These are phyloP conservation scores for Drosophila tripunctata DNA, from an alignment of 2,888 invertebrate species.

Conservation along the genomic window DNA sequence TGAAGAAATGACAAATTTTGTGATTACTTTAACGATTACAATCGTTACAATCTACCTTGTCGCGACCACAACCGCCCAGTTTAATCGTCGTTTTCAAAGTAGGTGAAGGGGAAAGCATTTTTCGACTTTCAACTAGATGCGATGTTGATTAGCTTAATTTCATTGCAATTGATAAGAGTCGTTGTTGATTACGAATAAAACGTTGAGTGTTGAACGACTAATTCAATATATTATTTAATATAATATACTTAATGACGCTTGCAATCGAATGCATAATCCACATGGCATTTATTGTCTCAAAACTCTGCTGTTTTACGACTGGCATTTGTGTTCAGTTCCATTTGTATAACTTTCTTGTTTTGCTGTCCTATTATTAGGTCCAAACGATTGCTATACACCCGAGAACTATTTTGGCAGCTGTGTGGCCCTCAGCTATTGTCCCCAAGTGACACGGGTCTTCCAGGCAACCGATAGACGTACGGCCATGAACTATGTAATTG, in stretches of 20 bases:
- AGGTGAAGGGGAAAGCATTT: slow-evolving; percentile 2
- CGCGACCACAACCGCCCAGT: slow-evolving; percentile 54
- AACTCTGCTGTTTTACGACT: no score
- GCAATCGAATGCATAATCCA: no score
- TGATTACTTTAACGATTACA: slow-evolving; percentile 21
- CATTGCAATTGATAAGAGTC: no score
- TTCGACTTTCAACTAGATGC: no score
- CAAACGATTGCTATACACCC: slow-evolving; percentile 78
- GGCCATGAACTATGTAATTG: slow-evolving; percentile 75
- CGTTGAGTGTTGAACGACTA: no score
- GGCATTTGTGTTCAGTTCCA: no score
- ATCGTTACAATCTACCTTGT: slow-evolving; percentile 37
- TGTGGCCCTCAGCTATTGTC: slow-evolving; percentile 77
- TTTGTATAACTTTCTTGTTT: no score
- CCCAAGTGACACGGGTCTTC: slow-evolving; percentile 76
- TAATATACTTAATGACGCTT: no score
- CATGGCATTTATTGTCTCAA: no score
- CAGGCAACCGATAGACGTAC: slow-evolving; percentile 57
- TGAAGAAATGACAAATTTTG: slow-evolving; percentile 22
- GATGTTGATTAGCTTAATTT: no score
- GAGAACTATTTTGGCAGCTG: slow-evolving; percentile 82
- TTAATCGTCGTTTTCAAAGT: slow-evolving; percentile 65
- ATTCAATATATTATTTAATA: no score
- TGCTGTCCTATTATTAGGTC: slow-evolving; percentile 23
- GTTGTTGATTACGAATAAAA: no score